Evolutionary conservation across 2,888 invertebrate genomes (phyloP), one percentile per base, ranked within the genome.

Genomic region (Pheosia gnoma): DNA sequence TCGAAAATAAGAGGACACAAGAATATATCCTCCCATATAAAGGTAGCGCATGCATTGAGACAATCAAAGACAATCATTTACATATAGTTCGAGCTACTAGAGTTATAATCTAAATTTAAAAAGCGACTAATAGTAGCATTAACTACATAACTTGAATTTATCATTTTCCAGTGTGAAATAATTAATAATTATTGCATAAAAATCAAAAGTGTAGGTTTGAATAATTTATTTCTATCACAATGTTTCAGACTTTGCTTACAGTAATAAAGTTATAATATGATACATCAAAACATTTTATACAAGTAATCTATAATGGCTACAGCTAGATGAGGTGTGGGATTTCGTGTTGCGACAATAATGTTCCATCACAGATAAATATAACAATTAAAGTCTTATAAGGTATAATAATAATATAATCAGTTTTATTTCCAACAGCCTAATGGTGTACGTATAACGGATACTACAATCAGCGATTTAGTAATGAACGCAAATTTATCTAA

Each of bases 191-290:
- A 49, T 64, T 61, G 59, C 63, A 67, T 63, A 66, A 76, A 78
- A 77, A 74, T 81, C 75, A 74, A 71, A 76, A 75, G 78, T 77
- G 80, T 69, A 70, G 81, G 80, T 82, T 79, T 81, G 79, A 84
- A 83, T 81, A 85, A 84, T 83, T 84, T 84, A 81, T 74, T 75
- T 78, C 78, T 89, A 90, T 88, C 88, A 88, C 89, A 84, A 81
- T 81, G 72, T 81, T 79, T 87, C 85, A 87, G 87, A 88, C 88
- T 87, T 87, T 80, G 74, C 83, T 84, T 84, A 87, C 71, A 76
- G 63, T 72, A 56, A 38, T 72, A 56, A 38, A 74, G 68, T 71
- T 74, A 71, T 65, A 77, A 71, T 73, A 76, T 71, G 73, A 79
- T 75, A 79, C 75, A 79, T 77, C 73, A 79, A 77, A 76, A 75